phyloP scores from a whole-genome alignment of 2,113 vertebrate species.

The Psammodynastes pulverulentus region DNA sequence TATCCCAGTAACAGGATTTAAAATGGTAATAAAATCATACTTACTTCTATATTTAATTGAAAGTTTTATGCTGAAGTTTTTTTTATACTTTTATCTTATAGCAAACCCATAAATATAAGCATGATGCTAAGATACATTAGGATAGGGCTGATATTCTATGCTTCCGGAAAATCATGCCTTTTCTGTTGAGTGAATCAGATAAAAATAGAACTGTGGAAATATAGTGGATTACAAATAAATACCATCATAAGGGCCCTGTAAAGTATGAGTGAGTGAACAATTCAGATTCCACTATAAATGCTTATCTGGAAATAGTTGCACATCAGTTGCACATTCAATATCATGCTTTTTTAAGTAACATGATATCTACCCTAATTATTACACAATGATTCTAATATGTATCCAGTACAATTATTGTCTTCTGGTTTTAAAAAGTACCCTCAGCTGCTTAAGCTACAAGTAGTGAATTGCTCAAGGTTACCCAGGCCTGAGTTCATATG shows the following conservation, averaged over 20 bases:
- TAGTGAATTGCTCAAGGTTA: not conserved
- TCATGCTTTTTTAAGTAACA: not conserved
- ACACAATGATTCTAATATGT: not conserved
- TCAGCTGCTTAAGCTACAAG: not conserved
- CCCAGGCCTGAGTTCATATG: not conserved
- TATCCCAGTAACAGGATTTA: not conserved
- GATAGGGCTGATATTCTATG: not conserved
- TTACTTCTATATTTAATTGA: not conserved
- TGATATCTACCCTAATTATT: not conserved
- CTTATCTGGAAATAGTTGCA: not conserved
- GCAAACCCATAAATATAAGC: not conserved
- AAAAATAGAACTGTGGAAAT: not conserved
- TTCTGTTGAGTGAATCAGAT: not conserved
- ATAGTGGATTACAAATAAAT: not conserved
- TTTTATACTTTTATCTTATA: not conserved
- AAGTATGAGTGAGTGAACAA: not conserved
- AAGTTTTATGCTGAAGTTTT: not conserved
- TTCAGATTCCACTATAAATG: not conserved
- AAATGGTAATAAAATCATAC: not conserved
- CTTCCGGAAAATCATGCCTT: not conserved
- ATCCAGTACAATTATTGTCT: not conserved
- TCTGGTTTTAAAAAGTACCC: not conserved
- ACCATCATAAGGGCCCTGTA: not conserved
- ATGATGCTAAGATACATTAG: not conserved
- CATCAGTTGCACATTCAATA: not conserved